Base-by-base conservation (phyloP, 2,888 invertebrate species). In the Ypsolopha scabrella region DNA sequence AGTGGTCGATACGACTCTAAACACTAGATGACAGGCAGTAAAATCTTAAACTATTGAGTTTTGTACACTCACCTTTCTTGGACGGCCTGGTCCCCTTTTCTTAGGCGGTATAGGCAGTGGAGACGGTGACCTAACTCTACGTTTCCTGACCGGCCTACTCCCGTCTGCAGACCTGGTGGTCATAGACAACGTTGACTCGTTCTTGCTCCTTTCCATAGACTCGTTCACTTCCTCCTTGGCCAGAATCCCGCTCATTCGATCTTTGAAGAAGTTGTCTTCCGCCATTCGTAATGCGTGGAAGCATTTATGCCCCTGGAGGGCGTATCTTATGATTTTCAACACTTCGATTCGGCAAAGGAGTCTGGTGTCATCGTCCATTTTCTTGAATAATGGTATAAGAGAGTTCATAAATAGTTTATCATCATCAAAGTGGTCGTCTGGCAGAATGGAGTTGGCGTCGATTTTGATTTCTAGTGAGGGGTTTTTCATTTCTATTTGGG, bases 321-420 rank as follows among this genome's bases (percentile, higher is more conserved):
- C 85, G 52, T 74, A 78, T 44, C 53, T 68, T 2, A 85, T 83
- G 2, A 82, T 82, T 55, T 85, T 85, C 8, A 86, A 48, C 0
- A 85, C 78, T 52, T 85, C 83, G 9, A 85, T 85, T 1, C 85
- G 63, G 48, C 85, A 86, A 0, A 80, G 46, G 0, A 85, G 59
- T 52, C 83, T 63, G 0, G 85, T 86, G 11, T 83, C 83, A 36
- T 86, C 85, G 37, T 75, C 72, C 85, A 85, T 86, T 54, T 83
- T 85, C 58, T 81, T 83, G 43, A 86, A 85, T 6, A 82, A 55
- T 0, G 85, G 85, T 45, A 86, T 60, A 0, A 86, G 57, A 0
- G 85, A 85, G 52, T 80, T 81, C 86, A 86, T 83, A 41, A 86
- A 86, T 0, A 80, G 58, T 54, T 70, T 80, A 38, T 86, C 86